Evolutionary conservation across 2,113 vertebrate species (phyloP).

Genomic region (Rostratula benghalensis): DNA sequence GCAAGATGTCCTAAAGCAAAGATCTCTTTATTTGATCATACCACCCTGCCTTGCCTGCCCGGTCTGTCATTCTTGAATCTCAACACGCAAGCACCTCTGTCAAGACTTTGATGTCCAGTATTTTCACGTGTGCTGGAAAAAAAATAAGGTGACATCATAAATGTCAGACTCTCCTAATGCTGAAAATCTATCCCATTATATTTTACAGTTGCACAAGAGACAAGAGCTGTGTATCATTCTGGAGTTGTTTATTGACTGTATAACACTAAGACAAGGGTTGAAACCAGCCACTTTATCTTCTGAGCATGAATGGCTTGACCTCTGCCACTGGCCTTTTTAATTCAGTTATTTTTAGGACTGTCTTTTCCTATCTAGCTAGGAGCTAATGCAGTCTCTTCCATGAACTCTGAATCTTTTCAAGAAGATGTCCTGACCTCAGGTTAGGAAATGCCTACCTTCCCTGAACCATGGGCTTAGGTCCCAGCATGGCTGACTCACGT

Average conservation of each 20-base stretch:
- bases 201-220: background rate
- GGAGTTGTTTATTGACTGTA: background rate
- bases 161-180: background rate
- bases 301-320: background rate
- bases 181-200: background rate
- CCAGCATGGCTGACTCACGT: background rate
- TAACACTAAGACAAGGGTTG: background rate
- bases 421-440: background rate
- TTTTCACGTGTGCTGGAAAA: background rate
- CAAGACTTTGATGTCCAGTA: background rate
- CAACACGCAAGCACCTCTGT: background rate
- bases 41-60: background rate
- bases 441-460: background rate
- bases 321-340: background rate
- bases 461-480: background rate
- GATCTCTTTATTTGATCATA: background rate
- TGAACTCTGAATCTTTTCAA: background rate
- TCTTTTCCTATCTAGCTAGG: background rate
- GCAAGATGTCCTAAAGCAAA: background rate
- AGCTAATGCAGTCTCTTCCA: background rate
- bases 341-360: slow-evolving; percentile 14
- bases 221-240: background rate
- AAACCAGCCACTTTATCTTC: background rate
- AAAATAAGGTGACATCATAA: background rate
- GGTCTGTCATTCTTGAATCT: background rate